Evolutionary conservation across 2,113 vertebrate species (phyloP).

Genomic region (Protobothrops mucrosquamatus): DNA sequence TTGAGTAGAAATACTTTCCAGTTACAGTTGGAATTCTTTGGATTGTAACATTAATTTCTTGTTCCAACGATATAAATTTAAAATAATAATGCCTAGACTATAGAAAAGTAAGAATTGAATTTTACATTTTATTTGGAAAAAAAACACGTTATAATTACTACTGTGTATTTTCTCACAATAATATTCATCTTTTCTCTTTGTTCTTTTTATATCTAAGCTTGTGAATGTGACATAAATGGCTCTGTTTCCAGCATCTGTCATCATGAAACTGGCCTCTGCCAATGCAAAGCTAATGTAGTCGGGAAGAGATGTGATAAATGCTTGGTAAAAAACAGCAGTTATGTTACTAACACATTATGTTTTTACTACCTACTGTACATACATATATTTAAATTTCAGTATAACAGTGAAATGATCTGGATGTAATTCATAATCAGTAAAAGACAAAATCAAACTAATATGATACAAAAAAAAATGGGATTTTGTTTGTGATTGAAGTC

Average conservation of each 20-base stretch:
- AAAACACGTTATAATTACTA: not conserved
- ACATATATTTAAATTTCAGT: not conserved
- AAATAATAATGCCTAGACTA: not conserved
- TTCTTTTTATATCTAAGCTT: slow-evolving; percentile 69
- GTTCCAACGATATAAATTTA: not conserved
- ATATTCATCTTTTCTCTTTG: not conserved
- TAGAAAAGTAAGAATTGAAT: not conserved
- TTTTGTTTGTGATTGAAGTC: not conserved
- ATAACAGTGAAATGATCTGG: not conserved
- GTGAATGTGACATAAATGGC: slow-evolving; percentile 78
- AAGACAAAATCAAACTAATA: not conserved
- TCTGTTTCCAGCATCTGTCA: slow-evolving; percentile 78
- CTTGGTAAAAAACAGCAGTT: slow-evolving; percentile 71
- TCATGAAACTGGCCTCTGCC: slow-evolving; percentile 78
- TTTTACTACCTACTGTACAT: not conserved
- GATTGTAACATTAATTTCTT: not conserved
- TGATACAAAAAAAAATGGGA: not conserved
- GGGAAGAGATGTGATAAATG: slow-evolving; percentile 84
- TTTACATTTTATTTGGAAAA: not conserved
- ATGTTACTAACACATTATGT: not conserved
- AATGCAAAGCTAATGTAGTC: slow-evolving; percentile 77
- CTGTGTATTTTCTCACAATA: not conserved
- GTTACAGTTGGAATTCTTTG: not conserved
- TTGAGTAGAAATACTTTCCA: not conserved
- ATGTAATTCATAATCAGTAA: not conserved